Evolutionary conservation across 2,797 vertebrate species (phyloP), one percentile per base, ranked within the genome.

Genomic region (Ispidina lecontei): DNA sequence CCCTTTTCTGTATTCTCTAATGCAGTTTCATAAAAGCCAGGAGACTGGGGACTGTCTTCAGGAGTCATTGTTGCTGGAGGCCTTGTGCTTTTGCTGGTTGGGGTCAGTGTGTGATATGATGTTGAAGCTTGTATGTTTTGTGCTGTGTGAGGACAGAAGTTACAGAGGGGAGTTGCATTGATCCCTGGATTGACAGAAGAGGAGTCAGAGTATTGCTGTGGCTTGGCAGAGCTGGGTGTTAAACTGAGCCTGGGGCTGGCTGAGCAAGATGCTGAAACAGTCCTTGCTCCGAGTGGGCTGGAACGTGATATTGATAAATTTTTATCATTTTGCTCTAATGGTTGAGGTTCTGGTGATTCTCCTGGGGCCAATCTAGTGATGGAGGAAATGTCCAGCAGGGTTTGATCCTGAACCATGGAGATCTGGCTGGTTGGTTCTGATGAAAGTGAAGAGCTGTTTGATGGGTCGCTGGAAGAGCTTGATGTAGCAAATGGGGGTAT

Each of bases 161-260:
- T 83, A 12, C 49, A 84, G 59, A 73, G 81, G 55, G 87, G 89
- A 35, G 74, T n/a, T 55, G 87, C 47, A 37, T 11, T 91, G 84
- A 80, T 94, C 82, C 81, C 85, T 93, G 87, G 88, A 44, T 86
- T 94, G 93, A 75, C 84, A n/a, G 82, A n/a, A 78, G 84, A 78
- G 46, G 70, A 90, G 76, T 84, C 92, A 68, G 82, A 85, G 86
- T 84, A 90, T 91, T 95, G 94, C 94, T 94, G 94, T 89, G 94
- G 75, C 89, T 94, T 96, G 95, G 94, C 84, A 94, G 96, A 96
- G 94, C 96, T 94, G 89, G 89, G 76, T 91, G 79, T 94, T 85
- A 81, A 78, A 87, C 39, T 93, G 95, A 95, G 92, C 80, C 88
- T 93, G 71, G 74, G 91, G 52, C 87, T 84, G 82, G 41, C 54